Evolutionary conservation across 2,113 vertebrate species (phyloP), one percentile per base, ranked within the genome.

Genomic region (Stegostoma tigrinum): DNA sequence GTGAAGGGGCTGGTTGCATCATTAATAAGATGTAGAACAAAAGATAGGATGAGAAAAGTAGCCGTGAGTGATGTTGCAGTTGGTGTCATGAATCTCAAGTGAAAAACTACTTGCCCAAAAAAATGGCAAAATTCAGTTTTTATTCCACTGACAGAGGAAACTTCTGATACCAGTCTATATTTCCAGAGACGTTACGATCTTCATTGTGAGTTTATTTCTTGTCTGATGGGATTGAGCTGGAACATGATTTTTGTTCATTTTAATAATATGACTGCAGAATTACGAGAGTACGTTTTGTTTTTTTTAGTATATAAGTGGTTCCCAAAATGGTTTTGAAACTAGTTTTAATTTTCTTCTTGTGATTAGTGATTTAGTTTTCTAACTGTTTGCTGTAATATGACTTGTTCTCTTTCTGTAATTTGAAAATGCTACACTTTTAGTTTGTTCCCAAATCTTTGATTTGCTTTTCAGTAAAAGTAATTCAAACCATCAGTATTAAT

Each of bases 401-500:
- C 21, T 64, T 64, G 34, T 34, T 0, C 30, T 55, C 34, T 48
- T n/a, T 95, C 66, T 45, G 38, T 95, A 68, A 95, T 95, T 72
- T 72, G 66, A 23, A 24, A 68, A 19, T 68, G 64, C 68, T 72
- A 48, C 19, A 48, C n/a, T 94, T 67, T 68, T 68, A 10, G 91
- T 42, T 38, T 70, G 10, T 70, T 94, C 72, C 27, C 24, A 94
- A 68, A 68, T 94, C n/a, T 38, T 95, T 67, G n/a, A 68, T 48
- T 48, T 45, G 67, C 34, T 95, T 24, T 12, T 48, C 12, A 27
- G 19, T 7, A 52, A 27, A 27, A 70, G 42, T 95, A 72, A 95
- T 48, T 95, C 93, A 95, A 95, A 70, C 21, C 42, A 95, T 45
- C 93, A 95, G 66, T 30, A 1, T 95, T 27, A 72, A 48, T 72